These are phyloP conservation scores for Troides helena DNA, from an alignment of 2,888 invertebrate species.

Conservation along the genomic window DNA sequence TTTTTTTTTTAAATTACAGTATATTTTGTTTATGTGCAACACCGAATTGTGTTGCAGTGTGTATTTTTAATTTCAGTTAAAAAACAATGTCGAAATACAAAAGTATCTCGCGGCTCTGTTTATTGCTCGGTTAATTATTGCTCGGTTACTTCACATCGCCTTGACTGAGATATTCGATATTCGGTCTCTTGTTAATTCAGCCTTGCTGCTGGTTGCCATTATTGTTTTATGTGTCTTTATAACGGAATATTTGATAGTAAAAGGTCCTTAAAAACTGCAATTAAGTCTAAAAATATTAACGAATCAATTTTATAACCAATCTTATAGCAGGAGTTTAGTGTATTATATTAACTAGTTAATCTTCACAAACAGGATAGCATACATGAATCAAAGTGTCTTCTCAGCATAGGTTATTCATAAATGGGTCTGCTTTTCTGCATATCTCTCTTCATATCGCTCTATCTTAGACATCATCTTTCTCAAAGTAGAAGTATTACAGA, in stretches of 20 bases:
- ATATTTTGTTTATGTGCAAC: not conserved
- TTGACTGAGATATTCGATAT: constrained; percentile 28
- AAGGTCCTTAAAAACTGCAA: too few species aligned
- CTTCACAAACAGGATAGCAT: too few species aligned
- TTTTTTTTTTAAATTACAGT: not conserved
- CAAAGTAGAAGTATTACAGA: too few species aligned
- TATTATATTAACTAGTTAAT: too few species aligned
- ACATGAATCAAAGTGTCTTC: too few species aligned
- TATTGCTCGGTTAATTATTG: constrained; percentile 8
- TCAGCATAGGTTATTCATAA: too few species aligned
- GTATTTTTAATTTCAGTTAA: not conserved
- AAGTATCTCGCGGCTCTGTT: not conserved
- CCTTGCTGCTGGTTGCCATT: constrained; percentile 6
- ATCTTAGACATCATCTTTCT: too few species aligned
- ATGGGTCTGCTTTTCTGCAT: too few species aligned
- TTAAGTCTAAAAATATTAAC: too few species aligned
- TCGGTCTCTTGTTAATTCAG: constrained; percentile 9
- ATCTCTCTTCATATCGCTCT: too few species aligned
- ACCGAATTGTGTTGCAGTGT: not conserved
- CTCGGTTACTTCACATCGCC: constrained; percentile 18
- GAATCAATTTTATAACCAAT: too few species aligned
- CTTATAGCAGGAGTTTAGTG: too few species aligned
- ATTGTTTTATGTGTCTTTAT: not conserved
- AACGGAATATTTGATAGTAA: not conserved
- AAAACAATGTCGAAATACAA: not conserved